phyloP scores from a whole-genome alignment of 2,888 invertebrate species.

The Oligia strigilis region DNA sequence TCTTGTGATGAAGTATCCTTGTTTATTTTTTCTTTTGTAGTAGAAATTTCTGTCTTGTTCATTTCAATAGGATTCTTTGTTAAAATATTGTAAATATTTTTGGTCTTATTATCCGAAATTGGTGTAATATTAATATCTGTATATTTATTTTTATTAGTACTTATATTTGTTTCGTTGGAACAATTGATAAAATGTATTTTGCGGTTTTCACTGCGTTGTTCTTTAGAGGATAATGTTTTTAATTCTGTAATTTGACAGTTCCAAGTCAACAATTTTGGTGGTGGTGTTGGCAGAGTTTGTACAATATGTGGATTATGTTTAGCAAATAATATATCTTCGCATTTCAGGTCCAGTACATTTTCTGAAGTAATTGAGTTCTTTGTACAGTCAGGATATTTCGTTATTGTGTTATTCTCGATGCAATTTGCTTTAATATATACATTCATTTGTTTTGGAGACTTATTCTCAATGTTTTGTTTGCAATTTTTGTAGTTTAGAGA shows the following conservation, averaged over 20 bases:
- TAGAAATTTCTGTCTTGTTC: not conserved
- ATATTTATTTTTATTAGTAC: not conserved
- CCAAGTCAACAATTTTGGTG: not conserved
- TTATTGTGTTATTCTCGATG: slow-evolving; percentile 39
- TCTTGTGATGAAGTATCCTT: not conserved
- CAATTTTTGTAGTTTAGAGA: slow-evolving; percentile 9
- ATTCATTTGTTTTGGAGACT: slow-evolving; percentile 19
- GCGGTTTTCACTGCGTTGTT: not conserved
- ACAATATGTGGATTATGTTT: slow-evolving; percentile 31
- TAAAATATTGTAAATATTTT: not conserved
- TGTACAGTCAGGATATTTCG: slow-evolving; percentile 41
- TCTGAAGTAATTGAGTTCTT: not conserved
- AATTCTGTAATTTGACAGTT: slow-evolving; percentile 25
- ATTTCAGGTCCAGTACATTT: slow-evolving; percentile 21
- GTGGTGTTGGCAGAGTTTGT: not conserved
- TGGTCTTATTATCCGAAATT: not conserved
- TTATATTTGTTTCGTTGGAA: not conserved
- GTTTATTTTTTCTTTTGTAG: not conserved
- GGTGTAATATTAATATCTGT: not conserved
- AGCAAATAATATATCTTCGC: slow-evolving; percentile 32
- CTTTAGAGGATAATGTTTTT: not conserved
- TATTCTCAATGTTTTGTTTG: not conserved
- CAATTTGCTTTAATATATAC: slow-evolving; percentile 38
- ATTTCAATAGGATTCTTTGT: not conserved
- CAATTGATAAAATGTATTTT: slow-evolving; percentile 38